A percentile compares a stretch with the other conserved stretches of the same genome.
These are phyloP conservation scores for Villa cingulata DNA, from an alignment of 2,888 invertebrate species.

Conservation along the genomic window DNA sequence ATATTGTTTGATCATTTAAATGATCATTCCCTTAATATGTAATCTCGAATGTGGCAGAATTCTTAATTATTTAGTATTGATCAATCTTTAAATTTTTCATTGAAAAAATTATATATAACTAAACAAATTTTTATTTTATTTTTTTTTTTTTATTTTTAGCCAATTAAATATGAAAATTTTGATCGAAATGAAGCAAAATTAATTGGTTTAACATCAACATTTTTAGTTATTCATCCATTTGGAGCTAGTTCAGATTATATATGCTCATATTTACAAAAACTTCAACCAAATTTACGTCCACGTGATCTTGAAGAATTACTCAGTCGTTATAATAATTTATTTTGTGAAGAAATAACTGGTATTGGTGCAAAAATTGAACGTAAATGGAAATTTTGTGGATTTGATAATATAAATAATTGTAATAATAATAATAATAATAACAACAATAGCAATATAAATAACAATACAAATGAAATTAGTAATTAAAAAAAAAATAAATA, in stretches of 20 bases:
- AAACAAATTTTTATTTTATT: no score
- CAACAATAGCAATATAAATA: no score
- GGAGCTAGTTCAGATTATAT: slow-evolving; percentile 85
- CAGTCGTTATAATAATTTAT: slow-evolving; percentile 64
- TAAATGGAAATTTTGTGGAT: slow-evolving; percentile 70
- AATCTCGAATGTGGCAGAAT: no score
- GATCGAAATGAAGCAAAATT: slow-evolving; percentile 49
- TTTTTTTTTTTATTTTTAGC: slow-evolving; percentile 1
- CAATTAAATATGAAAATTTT: not conserved
- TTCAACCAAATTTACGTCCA: slow-evolving; percentile 56
- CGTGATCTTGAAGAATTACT: slow-evolving; percentile 66
- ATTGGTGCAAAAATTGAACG: slow-evolving; percentile 76
- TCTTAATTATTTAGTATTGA: no score
- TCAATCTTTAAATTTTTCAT: no score
- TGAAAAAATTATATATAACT: no score
- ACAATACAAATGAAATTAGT: no score
- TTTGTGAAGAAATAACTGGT: slow-evolving; percentile 62
- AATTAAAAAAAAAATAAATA: no score
- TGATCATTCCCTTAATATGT: no score
- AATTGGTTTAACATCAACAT: slow-evolving; percentile 73
- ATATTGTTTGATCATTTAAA: no score
- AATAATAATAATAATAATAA: no score
- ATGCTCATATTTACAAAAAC: slow-evolving; percentile 76
- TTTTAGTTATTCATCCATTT: slow-evolving; percentile 76
- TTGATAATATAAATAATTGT: no score